Conservation (phyloP, 2,888 invertebrate genomes). For the Oxycera nigricornis region DNA sequence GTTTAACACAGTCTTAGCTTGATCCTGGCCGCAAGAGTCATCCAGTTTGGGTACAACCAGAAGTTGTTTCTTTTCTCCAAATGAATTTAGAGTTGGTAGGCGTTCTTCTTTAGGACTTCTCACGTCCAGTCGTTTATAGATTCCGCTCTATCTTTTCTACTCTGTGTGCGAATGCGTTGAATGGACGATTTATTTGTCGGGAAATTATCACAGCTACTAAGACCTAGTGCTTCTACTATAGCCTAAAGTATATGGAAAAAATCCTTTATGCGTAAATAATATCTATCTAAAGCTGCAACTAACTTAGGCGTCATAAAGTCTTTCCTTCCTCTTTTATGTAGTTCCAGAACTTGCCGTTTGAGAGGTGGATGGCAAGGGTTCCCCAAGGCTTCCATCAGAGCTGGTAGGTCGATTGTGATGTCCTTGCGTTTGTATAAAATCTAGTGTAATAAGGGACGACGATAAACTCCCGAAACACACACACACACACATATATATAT, state of each 20-base stretch:
- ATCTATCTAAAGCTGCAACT: not conserved
- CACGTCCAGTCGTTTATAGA: not conserved
- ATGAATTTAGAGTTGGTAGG: not conserved
- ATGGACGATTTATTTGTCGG: not conserved
- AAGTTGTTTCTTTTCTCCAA: not conserved
- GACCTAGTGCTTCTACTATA: not conserved
- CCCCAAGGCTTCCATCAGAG: not conserved
- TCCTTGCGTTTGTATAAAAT: not conserved
- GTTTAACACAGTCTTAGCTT: not conserved
- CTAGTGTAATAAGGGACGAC: not conserved
- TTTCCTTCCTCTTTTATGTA: too few relatives aligned
- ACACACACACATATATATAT: too few relatives aligned
- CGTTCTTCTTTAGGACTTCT: not conserved
- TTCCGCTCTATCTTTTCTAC: conserved; percentile 3
- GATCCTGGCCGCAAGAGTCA: not conserved
- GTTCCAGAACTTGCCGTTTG: not conserved
- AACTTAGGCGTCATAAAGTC: not conserved
- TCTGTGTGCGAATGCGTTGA: conserved; percentile 9
- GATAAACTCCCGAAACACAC: not conserved
- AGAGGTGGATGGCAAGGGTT: not conserved
- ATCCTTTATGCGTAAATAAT: not conserved
- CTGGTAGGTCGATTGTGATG: not conserved
- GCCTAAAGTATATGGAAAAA: not conserved
- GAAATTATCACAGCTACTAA: too few relatives aligned
- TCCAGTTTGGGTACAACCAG: not conserved